A percentile compares a stretch with the other conserved stretches of the same genome.
Evolutionary conservation across 2,888 invertebrate genomes (phyloP).

Genomic region (Epinotia brunnichana): DNA sequence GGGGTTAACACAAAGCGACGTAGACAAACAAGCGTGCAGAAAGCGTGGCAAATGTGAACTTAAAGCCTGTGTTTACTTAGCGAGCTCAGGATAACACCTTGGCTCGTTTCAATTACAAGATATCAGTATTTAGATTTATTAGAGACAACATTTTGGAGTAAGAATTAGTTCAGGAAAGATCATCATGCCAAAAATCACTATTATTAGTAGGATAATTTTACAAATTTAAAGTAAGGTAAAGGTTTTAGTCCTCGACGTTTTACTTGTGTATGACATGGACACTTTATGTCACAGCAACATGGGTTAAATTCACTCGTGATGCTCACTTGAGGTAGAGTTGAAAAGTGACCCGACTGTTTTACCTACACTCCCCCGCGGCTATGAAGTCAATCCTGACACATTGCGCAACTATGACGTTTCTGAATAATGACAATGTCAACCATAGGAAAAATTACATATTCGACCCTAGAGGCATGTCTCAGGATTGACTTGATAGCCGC

Average conservation of each 20-base stretch:
- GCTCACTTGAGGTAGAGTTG: conserved; percentile 90
- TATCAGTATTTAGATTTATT: neutral
- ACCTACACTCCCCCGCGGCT: too few relatives aligned
- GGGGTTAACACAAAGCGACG: conserved; percentile 81
- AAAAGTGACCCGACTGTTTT: conserved; percentile 78
- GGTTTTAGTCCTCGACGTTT: too few relatives aligned
- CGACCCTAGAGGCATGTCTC: too few relatives aligned
- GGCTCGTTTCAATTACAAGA: neutral
- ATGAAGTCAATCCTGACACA: too few relatives aligned
- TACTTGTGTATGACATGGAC: too few relatives aligned
- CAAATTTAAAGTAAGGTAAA: neutral
- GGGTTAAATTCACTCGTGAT: neutral
- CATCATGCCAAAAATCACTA: neutral
- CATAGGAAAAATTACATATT: too few relatives aligned
- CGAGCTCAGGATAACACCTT: conserved; percentile 18
- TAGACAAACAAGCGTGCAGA: conserved; percentile 70
- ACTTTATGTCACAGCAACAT: too few relatives aligned
- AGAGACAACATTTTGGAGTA: neutral
- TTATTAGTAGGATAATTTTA: neutral
- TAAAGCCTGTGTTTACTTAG: conserved; percentile 53
- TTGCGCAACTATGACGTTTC: too few relatives aligned
- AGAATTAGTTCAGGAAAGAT: neutral
- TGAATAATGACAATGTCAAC: too few relatives aligned
- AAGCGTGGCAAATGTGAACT: conserved; percentile 64
- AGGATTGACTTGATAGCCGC: too few relatives aligned